Percentiles rank a stretch among this genome's conserved stretches.
Conservation (phyloP, 2,888 invertebrate genomes). For the Scaptomyza caliginosa region DNA sequence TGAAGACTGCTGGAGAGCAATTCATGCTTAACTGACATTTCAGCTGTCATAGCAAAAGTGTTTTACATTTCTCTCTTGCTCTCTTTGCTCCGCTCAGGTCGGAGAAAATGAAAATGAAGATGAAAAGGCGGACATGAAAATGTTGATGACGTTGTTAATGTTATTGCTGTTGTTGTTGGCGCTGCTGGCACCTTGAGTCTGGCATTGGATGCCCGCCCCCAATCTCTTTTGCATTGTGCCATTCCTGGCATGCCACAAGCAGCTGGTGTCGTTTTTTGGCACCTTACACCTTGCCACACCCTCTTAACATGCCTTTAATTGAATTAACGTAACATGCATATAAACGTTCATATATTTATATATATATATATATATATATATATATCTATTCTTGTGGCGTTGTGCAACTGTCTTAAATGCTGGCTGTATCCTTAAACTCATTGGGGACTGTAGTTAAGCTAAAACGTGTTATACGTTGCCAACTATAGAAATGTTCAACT, state of each 20-base stretch:
- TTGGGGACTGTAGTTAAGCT: conserved; percentile 12
- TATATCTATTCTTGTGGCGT: conserved; percentile 16
- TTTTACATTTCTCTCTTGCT: conserved; percentile 68
- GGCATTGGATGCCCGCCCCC: conserved; percentile 41
- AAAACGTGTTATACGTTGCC: conserved; percentile 5
- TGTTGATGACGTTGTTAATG: conserved; percentile 58
- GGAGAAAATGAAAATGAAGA: conserved; percentile 16
- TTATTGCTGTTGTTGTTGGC: conserved; percentile 20
- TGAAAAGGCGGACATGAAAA: conserved; percentile 23
- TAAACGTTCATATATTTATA: neutral
- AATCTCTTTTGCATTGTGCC: conserved; percentile 32
- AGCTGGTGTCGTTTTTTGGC: conserved; percentile 60
- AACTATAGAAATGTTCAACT: conserved; percentile 14
- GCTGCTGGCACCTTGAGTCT: conserved; percentile 39
- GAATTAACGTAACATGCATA: conserved; percentile 61
- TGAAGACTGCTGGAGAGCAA: conserved; percentile 27
- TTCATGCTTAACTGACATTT: conserved; percentile 77
- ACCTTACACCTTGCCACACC: conserved; percentile 6
- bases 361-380: neutral
- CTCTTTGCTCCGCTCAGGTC: conserved; percentile 7
- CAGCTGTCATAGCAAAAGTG: conserved; percentile 79
- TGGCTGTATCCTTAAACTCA: conserved; percentile 21
- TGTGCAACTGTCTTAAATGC: conserved; percentile 23
- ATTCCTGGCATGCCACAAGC: conserved; percentile 74
- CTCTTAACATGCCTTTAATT: conserved; percentile 48